Evolutionary conservation across 2,113 vertebrate genomes (phyloP).

Genomic region (Rostratula benghalensis): DNA sequence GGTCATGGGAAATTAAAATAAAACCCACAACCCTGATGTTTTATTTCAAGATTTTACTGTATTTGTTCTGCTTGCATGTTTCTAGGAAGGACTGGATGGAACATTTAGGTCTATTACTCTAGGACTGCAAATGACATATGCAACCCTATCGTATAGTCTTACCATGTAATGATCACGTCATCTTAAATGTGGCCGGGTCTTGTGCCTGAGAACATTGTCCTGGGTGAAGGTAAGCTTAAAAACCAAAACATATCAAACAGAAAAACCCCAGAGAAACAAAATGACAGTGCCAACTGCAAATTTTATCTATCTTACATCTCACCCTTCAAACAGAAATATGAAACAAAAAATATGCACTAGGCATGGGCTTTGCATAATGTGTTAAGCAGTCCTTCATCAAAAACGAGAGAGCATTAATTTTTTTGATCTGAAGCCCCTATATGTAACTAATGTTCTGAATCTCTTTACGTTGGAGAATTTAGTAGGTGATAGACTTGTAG

Average conservation of each 20-base stretch:
- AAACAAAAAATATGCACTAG: neutral
- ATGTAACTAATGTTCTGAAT: neutral
- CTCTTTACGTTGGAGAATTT: neutral
- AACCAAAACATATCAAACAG: neutral
- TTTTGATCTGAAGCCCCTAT: neutral
- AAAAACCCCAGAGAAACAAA: neutral
- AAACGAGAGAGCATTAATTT: neutral
- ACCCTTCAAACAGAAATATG: neutral
- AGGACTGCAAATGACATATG: neutral
- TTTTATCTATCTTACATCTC: neutral
- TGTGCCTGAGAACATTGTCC: neutral
- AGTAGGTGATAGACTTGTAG: neutral
- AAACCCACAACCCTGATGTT: neutral
- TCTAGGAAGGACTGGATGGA: neutral
- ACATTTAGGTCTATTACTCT: neutral
- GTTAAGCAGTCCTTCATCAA: neutral
- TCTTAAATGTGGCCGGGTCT: neutral
- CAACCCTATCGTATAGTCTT: neutral
- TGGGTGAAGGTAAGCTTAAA: neutral
- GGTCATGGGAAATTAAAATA: constrained; percentile 46
- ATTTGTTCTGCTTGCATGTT: neutral
- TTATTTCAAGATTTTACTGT: constrained; percentile 13
- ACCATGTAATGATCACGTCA: neutral
- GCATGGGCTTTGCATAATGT: rapidly evolving
- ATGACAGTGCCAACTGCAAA: neutral